Percentiles rank a stretch among this genome's conserved stretches.
phyloP scores from a whole-genome alignment of 2,113 vertebrate species.

The Anas platyrhynchos region DNA sequence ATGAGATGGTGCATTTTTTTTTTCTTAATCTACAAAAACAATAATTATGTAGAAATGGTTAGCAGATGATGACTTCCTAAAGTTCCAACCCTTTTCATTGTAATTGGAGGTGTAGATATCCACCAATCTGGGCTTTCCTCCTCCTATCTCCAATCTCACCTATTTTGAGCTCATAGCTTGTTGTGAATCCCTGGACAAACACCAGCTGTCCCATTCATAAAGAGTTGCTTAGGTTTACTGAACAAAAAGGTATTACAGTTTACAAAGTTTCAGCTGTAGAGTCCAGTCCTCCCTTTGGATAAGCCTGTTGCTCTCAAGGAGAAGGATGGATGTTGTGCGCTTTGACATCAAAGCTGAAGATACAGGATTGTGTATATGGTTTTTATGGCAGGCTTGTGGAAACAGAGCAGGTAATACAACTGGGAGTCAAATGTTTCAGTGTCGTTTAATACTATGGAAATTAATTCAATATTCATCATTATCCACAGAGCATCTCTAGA shows the following conservation, averaged over 20 bases:
- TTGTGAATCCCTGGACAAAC: background rate
- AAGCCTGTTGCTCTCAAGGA: background rate
- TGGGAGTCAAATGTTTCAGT: background rate
- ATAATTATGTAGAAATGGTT: background rate
- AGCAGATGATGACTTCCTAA: background rate
- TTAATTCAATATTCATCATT: conserved; percentile 42
- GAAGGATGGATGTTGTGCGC: background rate
- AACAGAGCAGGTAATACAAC: background rate
- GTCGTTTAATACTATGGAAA: conserved; percentile 28
- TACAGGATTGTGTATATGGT: background rate
- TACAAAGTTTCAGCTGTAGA: background rate
- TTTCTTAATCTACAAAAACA: background rate
- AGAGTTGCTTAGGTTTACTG: background rate
- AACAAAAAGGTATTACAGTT: background rate
- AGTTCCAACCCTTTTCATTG: background rate
- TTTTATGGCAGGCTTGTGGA: background rate
- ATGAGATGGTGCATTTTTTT: background rate
- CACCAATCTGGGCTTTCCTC: background rate
- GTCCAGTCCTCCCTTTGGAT: background rate
- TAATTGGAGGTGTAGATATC: background rate
- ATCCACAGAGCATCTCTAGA: conserved; percentile 26
- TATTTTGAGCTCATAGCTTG: background rate
- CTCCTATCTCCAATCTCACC: background rate
- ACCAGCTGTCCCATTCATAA: background rate
- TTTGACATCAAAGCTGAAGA: background rate